Conservation (phyloP, 2,113 vertebrate genomes). For the Illadopsis cleaveri region DNA sequence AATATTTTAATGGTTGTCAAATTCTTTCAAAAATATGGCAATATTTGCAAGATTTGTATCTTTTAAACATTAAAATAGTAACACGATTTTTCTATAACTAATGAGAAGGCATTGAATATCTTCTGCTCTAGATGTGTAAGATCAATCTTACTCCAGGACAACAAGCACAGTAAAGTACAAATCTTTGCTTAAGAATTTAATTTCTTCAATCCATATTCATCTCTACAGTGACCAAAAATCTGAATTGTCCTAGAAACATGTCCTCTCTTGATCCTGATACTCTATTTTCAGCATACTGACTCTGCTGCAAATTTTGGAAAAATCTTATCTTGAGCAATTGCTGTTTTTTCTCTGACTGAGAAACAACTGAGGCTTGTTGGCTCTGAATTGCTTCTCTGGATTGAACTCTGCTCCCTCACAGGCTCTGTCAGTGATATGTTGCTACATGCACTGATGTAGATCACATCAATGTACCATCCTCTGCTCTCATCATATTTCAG, state of each 20-base stretch:
- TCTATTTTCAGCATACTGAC: background rate
- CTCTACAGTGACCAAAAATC: background rate
- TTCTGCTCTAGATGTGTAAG: background rate
- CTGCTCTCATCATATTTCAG: background rate
- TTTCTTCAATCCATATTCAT: background rate
- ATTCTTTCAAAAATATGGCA: background rate
- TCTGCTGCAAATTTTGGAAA: background rate
- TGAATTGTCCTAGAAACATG: background rate
- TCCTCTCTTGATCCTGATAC: background rate
- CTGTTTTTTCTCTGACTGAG: background rate
- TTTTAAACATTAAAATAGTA: background rate
- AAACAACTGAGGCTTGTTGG: background rate
- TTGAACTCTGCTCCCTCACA: background rate
- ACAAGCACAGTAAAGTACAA: fast-evolving
- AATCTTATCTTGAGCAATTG: background rate
- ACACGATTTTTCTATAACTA: background rate
- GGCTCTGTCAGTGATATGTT: background rate
- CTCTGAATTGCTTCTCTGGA: background rate
- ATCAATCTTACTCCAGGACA: background rate
- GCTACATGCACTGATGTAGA: background rate
- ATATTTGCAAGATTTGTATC: background rate
- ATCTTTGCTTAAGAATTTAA: background rate
- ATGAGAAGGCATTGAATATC: background rate
- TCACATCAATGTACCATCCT: background rate
- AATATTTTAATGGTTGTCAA: background rate